Evolutionary conservation across 2,888 invertebrate genomes (phyloP), one percentile per base, ranked within the genome.

Genomic region (Ochropleura plecta): DNA sequence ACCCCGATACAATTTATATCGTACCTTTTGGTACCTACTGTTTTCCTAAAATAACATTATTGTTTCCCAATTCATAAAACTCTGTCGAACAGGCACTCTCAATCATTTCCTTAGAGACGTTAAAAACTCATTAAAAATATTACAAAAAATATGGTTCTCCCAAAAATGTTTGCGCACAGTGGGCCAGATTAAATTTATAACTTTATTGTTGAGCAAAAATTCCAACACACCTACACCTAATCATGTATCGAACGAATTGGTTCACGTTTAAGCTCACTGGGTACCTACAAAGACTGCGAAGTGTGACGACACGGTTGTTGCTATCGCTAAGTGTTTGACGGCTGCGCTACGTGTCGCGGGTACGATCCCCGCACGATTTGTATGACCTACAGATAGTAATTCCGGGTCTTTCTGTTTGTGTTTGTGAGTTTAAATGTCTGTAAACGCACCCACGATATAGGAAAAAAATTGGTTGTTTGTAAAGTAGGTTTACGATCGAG

Each of bases 51-150:
- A 82, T 20, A 77, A 68, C 14, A 55, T 77, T 82, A 16, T 67
- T 73, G 70, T 78, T 78, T 63, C 64, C 55, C 76, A 60, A 87
- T 83, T 75, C 67, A 86, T 59, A 72, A 81, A 83, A 84, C 74
- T 77, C 74, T 62, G 67, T 51, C 72, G 71, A 86, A 79, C 73
- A 78, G 68, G 60, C 79, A 84, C 85, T 86, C 81, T 65, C 77
- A 48, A 78, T 78, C 63, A 87, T 87, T 88, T 87, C 87, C 87
- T 86, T 69, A 60, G 87, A 85, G 87, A 87, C 83, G 71, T 62
- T 60, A 66, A 79, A 84, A 83, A 84, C 74, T 78, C 79, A 86
- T 86, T 86, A 86, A 86, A 86, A 83, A 78, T 88, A 86, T 84
- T 71, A 73, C 76, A 79, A 87, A 82, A 81, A 84, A 79, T 72